These are phyloP conservation scores for Malurus elegans DNA, from an alignment of 2,113 vertebrate genomes.

Conservation along the genomic window DNA sequence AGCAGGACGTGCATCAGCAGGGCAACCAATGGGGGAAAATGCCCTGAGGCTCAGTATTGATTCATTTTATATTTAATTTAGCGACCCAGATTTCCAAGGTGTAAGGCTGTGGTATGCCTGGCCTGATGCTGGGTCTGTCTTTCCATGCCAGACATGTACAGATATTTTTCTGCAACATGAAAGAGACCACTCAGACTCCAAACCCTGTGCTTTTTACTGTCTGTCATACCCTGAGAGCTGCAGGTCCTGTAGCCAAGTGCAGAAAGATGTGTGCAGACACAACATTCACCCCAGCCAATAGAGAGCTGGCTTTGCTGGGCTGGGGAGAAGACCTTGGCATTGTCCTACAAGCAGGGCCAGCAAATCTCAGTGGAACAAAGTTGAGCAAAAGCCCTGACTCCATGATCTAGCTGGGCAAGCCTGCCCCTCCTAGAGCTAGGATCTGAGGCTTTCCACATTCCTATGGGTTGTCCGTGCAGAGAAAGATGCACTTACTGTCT, in stretches of 20 bases:
- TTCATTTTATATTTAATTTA: slow-evolving; percentile 59
- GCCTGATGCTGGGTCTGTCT: background rate
- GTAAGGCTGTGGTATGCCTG: background rate
- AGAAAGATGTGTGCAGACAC: fast-evolving
- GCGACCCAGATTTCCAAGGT: slow-evolving; percentile 45
- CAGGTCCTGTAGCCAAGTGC: background rate
- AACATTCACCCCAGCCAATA: background rate
- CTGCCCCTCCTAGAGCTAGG: background rate
- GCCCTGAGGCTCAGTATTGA: slow-evolving; percentile 43
- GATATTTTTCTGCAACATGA: background rate
- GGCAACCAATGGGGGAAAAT: slow-evolving; percentile 45
- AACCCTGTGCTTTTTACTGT: background rate
- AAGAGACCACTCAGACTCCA: background rate
- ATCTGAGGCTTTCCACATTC: background rate
- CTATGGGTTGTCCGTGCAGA: background rate
- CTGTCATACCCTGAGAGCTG: background rate
- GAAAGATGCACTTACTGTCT: background rate
- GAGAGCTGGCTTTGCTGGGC: background rate
- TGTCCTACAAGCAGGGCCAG: background rate
- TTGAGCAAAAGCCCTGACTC: background rate
- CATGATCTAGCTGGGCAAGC: background rate
- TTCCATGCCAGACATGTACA: background rate
- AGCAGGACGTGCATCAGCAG: background rate
- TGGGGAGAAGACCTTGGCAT: background rate
- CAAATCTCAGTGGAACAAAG: background rate